Evolutionary conservation across 2,113 vertebrate species (phyloP).

Genomic region (cattle (Bos taurus)): ARS-UCD2.0 NC_037333.1:57992001-57992500

Average conservation of each 20-base stretch:
- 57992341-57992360: neutral
- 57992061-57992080: neutral
- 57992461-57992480: neutral
- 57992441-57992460: neutral
- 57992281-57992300: neutral
- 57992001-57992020: neutral
- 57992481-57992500: conserved; percentile 50
- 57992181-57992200: neutral
- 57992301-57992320: neutral
- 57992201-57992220: neutral
- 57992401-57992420: no score
- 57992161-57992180: neutral
- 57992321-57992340: neutral
- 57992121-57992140: neutral
- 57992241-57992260: neutral
- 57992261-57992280: neutral
- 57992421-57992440: no score
- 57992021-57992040: neutral
- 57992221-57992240: neutral
- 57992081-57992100: neutral
- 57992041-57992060: neutral
- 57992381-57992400: no score
- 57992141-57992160: neutral
- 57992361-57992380: no score
- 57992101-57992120: neutral